Conservation (phyloP, 2,888 invertebrate species). For the Sphinx pinastri region DNA sequence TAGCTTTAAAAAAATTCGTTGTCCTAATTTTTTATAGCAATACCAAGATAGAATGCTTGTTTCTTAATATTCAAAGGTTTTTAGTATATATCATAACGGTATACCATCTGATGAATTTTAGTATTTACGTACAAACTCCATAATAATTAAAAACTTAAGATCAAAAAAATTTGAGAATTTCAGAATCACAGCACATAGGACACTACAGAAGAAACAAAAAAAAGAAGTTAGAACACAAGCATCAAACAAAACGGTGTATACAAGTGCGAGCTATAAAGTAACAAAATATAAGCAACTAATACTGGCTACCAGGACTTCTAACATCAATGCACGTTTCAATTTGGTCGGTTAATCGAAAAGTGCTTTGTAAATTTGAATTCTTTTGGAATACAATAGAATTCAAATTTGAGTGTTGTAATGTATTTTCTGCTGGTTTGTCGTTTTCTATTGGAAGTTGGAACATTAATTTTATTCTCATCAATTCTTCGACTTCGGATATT, state of each 20-base stretch:
- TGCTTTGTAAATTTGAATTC: slow-evolving; percentile 48
- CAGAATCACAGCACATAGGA: slow-evolving; percentile 54
- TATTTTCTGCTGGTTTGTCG: slow-evolving; percentile 55
- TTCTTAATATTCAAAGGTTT: too few relatives aligned
- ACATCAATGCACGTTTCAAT: slow-evolving; percentile 58
- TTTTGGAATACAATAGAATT: slow-evolving; percentile 40
- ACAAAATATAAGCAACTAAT: slow-evolving; percentile 77
- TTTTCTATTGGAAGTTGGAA: slow-evolving; percentile 16
- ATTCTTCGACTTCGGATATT: background rate
- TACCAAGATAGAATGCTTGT: too few relatives aligned
- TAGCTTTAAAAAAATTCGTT: too few relatives aligned
- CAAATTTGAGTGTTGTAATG: slow-evolving; percentile 51
- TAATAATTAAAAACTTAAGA: background rate
- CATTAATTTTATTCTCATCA: background rate
- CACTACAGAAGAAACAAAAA: slow-evolving; percentile 70
- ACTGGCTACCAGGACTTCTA: slow-evolving; percentile 76
- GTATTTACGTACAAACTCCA: background rate
- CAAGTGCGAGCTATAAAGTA: slow-evolving; percentile 81
- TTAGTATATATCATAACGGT: background rate
- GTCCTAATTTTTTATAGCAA: too few relatives aligned
- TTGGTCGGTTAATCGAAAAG: slow-evolving; percentile 41
- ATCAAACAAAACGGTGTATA: slow-evolving; percentile 75
- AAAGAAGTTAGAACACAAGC: slow-evolving; percentile 64
- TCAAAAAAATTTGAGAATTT: background rate
- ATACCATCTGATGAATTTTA: background rate